Conservation (phyloP, 2,113 vertebrate species). For the Burhinus oedicnemus region DNA sequence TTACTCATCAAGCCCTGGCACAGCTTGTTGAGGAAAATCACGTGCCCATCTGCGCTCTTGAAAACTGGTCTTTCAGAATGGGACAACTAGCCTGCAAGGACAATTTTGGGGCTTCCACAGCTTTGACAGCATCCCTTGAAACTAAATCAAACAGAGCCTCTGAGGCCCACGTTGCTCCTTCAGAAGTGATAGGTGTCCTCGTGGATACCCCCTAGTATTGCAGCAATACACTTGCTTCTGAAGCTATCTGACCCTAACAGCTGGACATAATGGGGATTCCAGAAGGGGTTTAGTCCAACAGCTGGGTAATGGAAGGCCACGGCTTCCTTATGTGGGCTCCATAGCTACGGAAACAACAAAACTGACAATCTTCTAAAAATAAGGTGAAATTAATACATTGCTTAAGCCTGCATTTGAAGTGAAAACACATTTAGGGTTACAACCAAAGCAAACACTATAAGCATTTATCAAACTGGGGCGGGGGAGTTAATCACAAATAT, state of each 20-base stretch:
- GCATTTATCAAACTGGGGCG: neutral
- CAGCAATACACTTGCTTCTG: conserved; percentile 48
- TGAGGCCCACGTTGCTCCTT: neutral
- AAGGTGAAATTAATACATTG: conserved; percentile 60
- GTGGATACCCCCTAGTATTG: neutral
- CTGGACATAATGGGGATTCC: conserved; percentile 85
- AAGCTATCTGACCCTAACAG: conserved; percentile 80
- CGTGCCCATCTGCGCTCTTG: neutral
- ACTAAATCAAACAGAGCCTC: neutral
- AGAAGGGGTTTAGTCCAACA: conserved; percentile 78
- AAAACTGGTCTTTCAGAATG: neutral
- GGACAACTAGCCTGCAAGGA: neutral
- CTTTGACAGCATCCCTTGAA: neutral
- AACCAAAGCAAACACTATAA: neutral
- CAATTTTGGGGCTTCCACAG: neutral
- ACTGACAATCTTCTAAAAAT: conserved; percentile 79
- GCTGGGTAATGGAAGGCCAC: conserved; percentile 79
- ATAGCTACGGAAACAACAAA: conserved; percentile 83
- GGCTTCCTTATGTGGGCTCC: conserved; percentile 76
- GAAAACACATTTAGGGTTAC: conserved; percentile 16
- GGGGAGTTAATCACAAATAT: neutral
- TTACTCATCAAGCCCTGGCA: neutral
- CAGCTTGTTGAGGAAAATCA: neutral
- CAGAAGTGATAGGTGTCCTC: neutral
- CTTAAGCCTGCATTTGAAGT: neutral